Evolutionary conservation across 2,888 invertebrate species (phyloP), one percentile per base, ranked within the genome.

Genomic region (Drosophila falleni): DNA sequence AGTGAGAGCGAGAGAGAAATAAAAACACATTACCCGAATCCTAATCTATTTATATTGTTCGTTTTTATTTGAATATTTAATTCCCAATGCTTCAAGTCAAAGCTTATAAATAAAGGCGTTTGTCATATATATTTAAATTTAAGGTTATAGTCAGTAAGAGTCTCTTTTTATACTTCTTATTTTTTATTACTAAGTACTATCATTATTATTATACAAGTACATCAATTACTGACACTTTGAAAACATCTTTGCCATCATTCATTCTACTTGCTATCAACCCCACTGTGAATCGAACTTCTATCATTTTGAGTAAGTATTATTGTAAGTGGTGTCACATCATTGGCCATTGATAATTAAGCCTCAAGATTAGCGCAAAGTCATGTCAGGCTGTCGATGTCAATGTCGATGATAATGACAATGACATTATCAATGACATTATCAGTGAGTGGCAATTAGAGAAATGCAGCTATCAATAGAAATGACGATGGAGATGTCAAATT

Each of bases 311-410:
- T 15, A n/a, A n/a, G n/a, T n/a, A n/a, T n/a, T n/a, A 35, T 15
- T n/a, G 44, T 11, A 65, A 65, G 55, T 71, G 55, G 44, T 33
- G 23, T 59, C 29, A 29, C 41, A 29, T 9, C 44, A 56, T 49
- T 41, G 33, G 26, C 37, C 16, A 42, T 46, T 55, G 59, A 37
- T 44, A 54, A 65, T 73, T 74, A 80, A 85, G 76, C 71, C 71
- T 13, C 42, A 11, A 58, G 56, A 71, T 73, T 74, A 74, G 58
- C 46, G 58, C 55, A 85, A 76, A 76, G 87, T 78, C 84, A 87
- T 85, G 84, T 65, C 51, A 55, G 33, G 41, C 31, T 39, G 29
- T 59, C 29, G 56, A 66, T 39, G 29, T 59, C 29, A 54, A 64
- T 29, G 29, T 1, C 29, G 1, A 29, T 50, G 49, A 41, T n/a